Percentiles rank a stretch among this genome's conserved stretches.
phyloP scores from a whole-genome alignment of 2,113 vertebrate genomes.

The Sitta europaea region DNA sequence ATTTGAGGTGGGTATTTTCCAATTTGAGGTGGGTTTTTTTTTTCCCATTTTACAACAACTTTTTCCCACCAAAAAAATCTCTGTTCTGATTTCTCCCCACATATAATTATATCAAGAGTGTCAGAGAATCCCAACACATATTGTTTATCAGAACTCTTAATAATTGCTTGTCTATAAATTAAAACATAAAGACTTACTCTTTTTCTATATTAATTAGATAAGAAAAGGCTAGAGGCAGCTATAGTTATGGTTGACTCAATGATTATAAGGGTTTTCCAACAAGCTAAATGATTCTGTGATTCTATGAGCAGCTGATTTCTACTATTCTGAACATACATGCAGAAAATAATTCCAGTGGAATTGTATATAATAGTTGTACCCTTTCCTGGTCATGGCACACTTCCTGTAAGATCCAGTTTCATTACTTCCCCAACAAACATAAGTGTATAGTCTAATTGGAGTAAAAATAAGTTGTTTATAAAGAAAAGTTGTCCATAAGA shows the following conservation, averaged over 20 bases:
- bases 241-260: rapidly evolving
- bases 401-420: background rate
- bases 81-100: background rate
- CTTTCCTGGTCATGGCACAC: background rate
- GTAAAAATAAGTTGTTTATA: background rate
- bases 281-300: background rate
- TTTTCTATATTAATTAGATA: background rate
- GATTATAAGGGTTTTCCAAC: background rate
- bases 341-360: background rate
- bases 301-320: background rate
- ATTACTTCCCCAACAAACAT: background rate
- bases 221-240: background rate
- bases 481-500: background rate
- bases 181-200: background rate
- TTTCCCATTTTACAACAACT: background rate
- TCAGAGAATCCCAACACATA: background rate
- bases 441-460: background rate
- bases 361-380: background rate
- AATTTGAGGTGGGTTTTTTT: background rate
- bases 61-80: background rate
- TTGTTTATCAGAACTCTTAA: background rate
- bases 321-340: background rate
- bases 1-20: background rate
- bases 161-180: background rate
- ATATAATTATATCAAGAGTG: background rate